Evolutionary conservation across 2,113 vertebrate genomes (phyloP), one percentile per base, ranked within the genome.

Genomic region (Rhea pennata): DNA sequence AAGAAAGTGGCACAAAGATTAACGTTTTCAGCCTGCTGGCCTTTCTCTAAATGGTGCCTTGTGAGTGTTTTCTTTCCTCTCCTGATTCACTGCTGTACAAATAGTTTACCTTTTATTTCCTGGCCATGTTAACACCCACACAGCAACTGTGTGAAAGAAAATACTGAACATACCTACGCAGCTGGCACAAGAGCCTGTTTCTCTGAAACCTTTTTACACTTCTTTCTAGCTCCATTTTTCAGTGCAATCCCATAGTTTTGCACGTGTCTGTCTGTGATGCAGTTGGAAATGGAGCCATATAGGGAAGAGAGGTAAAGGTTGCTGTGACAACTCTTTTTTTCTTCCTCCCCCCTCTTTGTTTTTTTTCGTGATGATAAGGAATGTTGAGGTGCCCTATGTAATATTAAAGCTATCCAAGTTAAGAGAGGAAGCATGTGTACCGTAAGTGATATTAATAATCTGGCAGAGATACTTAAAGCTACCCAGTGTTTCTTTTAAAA

Each of bases 21-120:
- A 83, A 33, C 58, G 65, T 19, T 50, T 87, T 65, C 17, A 54
- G 5, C 88, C 84, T 92, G 48, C 10, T 39, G 40, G 27, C 15
- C 10, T 58, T 91, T 91, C 27, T 82, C 29, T 33, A 89, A 78
- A 6, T 12, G 73, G 39, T 44, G 31, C 73, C 8, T 74, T 54
- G 5, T 23, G 16, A 58, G 13, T 80, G 58, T 79, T 93, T 76
- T 69, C 3, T 92, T 90, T 76, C 48, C 13, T 26, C 12, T 29
- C 84, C 46, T 75, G 66, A n/a, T 92, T 92, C 77, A 58, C 29
- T 33, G 40, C 26, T 36, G 44, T 15, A 27, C 75, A 66, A 92
- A 93, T 93, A 66, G 76, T 69, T 88, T 95, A 74, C 61, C 56
- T 71, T 54, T 67, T 42, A 42, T 65, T 93, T 84, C 36, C 65